Evolutionary conservation across 2,113 vertebrate species (phyloP).

Genomic region (Protobothrops mucrosquamatus): DNA sequence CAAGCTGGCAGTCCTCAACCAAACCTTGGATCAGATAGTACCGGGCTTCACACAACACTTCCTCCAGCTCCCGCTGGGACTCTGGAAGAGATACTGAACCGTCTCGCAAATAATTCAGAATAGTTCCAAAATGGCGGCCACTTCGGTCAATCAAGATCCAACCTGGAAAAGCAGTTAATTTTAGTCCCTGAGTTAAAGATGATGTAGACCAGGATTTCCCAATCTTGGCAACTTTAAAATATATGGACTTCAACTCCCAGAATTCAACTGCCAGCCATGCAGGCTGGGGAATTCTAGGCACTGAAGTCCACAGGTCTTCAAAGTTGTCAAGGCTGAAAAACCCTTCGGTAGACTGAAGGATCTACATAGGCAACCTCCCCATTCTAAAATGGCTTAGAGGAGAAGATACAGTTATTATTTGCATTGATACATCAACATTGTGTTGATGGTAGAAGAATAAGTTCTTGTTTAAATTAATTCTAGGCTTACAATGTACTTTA

Average conservation of each 20-base stretch:
- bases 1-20: conserved; percentile 80
- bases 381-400: neutral
- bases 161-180: conserved; percentile 58
- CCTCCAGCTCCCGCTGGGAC: conserved; percentile 77
- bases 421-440: too few species aligned
- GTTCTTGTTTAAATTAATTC: neutral
- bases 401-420: neutral
- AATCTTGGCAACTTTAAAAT: neutral
- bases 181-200: neutral
- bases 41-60: conserved; percentile 82
- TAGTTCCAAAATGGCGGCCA: conserved; percentile 82
- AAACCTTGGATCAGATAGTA: conserved; percentile 85
- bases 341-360: neutral
- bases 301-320: neutral
- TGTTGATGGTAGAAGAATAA: neutral
- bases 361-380: neutral
- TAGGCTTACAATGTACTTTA: neutral
- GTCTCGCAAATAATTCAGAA: conserved; percentile 86
- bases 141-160: conserved; percentile 86
- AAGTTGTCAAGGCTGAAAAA: neutral
- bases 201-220: neutral
- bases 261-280: neutral
- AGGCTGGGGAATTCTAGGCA: neutral
- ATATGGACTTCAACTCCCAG: neutral
- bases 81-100: conserved; percentile 85